These are phyloP conservation scores for Ceyx cyanopectus DNA, from an alignment of 2,113 vertebrate species.

Conservation along the genomic window DNA sequence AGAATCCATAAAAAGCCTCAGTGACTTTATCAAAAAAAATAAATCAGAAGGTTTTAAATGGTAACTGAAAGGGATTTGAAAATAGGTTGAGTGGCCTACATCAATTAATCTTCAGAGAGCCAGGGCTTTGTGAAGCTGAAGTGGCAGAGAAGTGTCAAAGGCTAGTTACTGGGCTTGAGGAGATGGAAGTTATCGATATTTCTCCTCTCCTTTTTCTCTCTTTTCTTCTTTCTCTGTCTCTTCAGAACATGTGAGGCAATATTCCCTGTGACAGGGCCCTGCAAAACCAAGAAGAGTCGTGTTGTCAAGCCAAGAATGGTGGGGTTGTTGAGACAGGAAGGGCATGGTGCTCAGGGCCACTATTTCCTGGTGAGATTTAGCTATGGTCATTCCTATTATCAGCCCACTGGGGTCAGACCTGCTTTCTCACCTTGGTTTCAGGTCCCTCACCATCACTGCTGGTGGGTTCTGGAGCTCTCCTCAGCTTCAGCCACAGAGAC, in stretches of 20 bases:
- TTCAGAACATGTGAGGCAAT: background rate
- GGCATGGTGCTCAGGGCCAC: background rate
- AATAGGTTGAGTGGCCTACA: conserved; percentile 76
- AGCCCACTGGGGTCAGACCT: rapidly evolving
- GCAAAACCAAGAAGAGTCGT: no score
- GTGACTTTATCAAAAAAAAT: conserved; percentile 84
- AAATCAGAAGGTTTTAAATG: conserved; percentile 80
- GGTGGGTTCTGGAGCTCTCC: rapidly evolving
- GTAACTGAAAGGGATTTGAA: conserved; percentile 77
- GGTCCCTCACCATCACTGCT: background rate
- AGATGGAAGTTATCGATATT: conserved; percentile 29
- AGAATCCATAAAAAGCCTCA: conserved; percentile 80
- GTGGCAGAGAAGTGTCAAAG: conserved; percentile 61
- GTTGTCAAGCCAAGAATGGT: no score
- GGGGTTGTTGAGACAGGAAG: background rate
- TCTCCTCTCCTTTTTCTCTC: background rate
- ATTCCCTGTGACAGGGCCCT: background rate
- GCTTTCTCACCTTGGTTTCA: rapidly evolving
- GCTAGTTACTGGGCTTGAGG: conserved; percentile 20
- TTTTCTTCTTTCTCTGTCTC: background rate
- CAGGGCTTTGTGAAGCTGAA: conserved; percentile 65
- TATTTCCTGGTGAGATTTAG: background rate
- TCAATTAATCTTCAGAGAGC: conserved; percentile 81
- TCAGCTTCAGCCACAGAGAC: rapidly evolving
- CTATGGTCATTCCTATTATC: rapidly evolving